Evolutionary conservation across 2,888 invertebrate genomes (phyloP).

Genomic region (Ormyrus labotus): DNA sequence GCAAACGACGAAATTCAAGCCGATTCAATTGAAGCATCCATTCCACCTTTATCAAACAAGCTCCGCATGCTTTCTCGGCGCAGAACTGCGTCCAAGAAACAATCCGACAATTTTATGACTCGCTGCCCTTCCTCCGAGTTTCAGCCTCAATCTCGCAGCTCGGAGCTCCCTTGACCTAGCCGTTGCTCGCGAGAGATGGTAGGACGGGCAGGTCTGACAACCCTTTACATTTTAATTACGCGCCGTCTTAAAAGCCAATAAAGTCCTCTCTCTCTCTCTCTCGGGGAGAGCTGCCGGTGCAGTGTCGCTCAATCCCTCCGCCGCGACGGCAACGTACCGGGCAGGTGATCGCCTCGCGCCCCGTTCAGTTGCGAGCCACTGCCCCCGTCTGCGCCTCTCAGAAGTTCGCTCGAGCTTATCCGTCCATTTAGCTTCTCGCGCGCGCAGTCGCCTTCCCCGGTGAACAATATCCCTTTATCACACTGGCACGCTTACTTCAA

Average conservation of each 20-base stretch:
- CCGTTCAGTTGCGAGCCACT: slow-evolving; percentile 49
- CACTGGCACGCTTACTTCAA: slow-evolving; percentile 55
- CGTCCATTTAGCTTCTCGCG: slow-evolving; percentile 69
- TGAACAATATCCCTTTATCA: slow-evolving; percentile 69
- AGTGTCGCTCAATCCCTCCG: too few relatives aligned
- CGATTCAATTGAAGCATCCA: too few relatives aligned
- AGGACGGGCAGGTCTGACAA: slow-evolving; percentile 63
- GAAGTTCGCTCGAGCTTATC: slow-evolving; percentile 63
- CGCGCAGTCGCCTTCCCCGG: slow-evolving; percentile 49
- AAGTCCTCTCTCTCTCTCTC: slow-evolving; percentile 60
- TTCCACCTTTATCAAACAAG: too few relatives aligned
- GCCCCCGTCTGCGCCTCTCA: slow-evolving; percentile 35
- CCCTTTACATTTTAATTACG: slow-evolving; percentile 73
- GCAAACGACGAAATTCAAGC: too few relatives aligned
- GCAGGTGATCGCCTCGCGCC: not conserved
- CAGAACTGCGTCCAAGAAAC: too few relatives aligned
- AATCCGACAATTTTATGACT: not conserved
- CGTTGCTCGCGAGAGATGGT: not conserved
- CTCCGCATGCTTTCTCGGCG: not conserved
- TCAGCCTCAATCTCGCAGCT: not conserved
- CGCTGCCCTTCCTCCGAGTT: not conserved
- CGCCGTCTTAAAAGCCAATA: slow-evolving; percentile 71
- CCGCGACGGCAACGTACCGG: not conserved
- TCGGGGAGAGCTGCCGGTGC: too few relatives aligned
- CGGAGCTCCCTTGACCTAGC: too few relatives aligned